Conservation (phyloP, 2,113 vertebrate species). For the Gadus chalcogrammus region DNA sequence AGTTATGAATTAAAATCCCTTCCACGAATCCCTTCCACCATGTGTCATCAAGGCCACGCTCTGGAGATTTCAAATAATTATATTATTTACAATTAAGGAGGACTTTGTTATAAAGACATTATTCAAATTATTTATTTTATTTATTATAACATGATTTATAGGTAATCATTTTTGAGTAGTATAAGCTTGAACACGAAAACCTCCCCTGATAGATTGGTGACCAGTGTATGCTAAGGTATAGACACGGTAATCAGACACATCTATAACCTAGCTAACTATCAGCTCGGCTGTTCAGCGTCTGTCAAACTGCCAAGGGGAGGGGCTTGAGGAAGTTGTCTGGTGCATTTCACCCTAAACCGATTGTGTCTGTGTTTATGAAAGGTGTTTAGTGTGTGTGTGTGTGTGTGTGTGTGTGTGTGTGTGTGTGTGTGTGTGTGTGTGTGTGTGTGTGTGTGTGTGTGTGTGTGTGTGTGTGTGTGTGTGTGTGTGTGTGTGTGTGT, state of each 20-base stretch:
- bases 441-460: conserved; percentile 35
- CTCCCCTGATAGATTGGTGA: too few relatives aligned
- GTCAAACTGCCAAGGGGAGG: conserved; percentile 26
- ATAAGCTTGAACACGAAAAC: too few relatives aligned
- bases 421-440: conserved; percentile 6
- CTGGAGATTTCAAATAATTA: too few relatives aligned
- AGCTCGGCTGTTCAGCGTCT: conserved; percentile 34
- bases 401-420: conserved; percentile 28
- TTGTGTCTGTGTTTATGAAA: conserved; percentile 60
- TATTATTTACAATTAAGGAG: too few relatives aligned
- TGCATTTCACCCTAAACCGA: conserved; percentile 49
- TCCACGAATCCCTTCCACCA: background rate
- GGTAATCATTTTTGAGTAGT: too few relatives aligned
- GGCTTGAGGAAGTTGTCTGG: conserved; percentile 52
- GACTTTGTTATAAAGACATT: too few relatives aligned
- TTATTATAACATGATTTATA: too few relatives aligned
- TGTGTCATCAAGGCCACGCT: background rate
- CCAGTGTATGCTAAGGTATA: too few relatives aligned
- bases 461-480: conserved; percentile 32
- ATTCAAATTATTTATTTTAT: too few relatives aligned
- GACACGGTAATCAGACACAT: too few relatives aligned
- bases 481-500: conserved; percentile 9
- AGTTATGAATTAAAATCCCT: background rate
- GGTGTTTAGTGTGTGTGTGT: conserved; percentile 24
- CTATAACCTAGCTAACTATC: background rate